Base-by-base conservation (phyloP, 2,797 vertebrate species). In the Sebastes iracundus region DNA sequence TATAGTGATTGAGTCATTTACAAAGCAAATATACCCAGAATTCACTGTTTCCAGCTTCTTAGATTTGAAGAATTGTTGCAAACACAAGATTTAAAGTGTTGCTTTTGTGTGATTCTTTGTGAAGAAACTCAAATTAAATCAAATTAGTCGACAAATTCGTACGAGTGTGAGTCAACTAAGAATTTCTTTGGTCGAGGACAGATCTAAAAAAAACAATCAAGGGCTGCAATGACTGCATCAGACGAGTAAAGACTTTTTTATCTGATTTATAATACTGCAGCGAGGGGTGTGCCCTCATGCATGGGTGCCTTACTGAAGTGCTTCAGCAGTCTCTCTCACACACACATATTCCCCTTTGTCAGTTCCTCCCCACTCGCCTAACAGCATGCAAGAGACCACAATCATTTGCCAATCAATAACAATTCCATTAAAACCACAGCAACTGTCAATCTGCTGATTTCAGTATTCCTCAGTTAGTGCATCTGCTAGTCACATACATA, bases 191-290 rank as follows among this genome's bases (percentile, higher is more conserved):
- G 42, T 18, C 0, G 42, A 18, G 42, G 42, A 46, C 42, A 18
- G 16, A 46, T 7, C 42, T 52, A 46, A 64, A 35, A 33, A 62
- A 18, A 38, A 0, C 0, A 32, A 53, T 23, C 13, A 1, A 63
- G 4, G 16, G 12, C 18, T 35, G 55, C 23, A 80, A 72, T 52
- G 38, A 13, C 33, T 58, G 13, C 25, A 78, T 63, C 60, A 65
- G 68, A 70, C 1, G 1, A 49, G 55, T 6, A 73, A 67, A 77
- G 30, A 72, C 7, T 22, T 70, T 80, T 64, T 30, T 38, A 70
- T 82, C 13, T 76, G 81, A 90, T 88, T 84, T 83, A 83, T 77
- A 56, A 75, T 38, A 75, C 86, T 87, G 90, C 87, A 91, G 77
- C 22, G 23, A 72, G 30, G 77, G 71, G 79, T 71, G 84, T 75